These are phyloP conservation scores for Amyelois transitella DNA, from an alignment of 1,140 invertebrate species.

Conservation along the genomic window DNA sequence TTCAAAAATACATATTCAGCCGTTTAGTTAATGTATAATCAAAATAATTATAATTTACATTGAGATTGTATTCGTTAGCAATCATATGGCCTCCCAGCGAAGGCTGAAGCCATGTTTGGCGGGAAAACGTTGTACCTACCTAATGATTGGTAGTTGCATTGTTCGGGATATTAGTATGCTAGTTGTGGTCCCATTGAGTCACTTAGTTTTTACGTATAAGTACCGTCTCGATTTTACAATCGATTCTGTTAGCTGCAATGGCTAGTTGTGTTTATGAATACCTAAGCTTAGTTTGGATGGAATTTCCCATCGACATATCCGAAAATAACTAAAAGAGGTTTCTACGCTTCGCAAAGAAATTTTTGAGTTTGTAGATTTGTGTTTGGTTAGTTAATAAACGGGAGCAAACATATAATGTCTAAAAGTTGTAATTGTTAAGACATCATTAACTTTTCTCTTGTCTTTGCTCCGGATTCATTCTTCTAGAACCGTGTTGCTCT, in stretches of 20 bases:
- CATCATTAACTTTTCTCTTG: too few relatives aligned
- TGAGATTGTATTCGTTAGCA: not conserved
- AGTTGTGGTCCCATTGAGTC: not conserved
- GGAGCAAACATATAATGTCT: too few relatives aligned
- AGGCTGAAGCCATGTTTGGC: not conserved
- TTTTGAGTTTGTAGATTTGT: too few relatives aligned
- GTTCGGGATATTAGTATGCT: not conserved
- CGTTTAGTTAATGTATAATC: not conserved
- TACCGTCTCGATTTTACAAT: not conserved
- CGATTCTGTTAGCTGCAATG: not conserved
- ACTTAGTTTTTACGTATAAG: not conserved
- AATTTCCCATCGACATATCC: not conserved
- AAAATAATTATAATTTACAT: not conserved
- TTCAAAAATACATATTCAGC: too few relatives aligned
- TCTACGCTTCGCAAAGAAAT: too few relatives aligned
- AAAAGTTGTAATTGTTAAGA: too few relatives aligned
- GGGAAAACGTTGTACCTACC: not conserved
- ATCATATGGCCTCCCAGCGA: not conserved
- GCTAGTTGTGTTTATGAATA: not conserved
- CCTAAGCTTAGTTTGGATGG: not conserved
- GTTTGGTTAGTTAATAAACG: too few relatives aligned
- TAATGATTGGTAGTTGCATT: not conserved
- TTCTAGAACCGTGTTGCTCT: too few relatives aligned
- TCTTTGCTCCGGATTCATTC: too few relatives aligned
- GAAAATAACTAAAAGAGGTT: not conserved